Evolutionary conservation across 2,797 vertebrate species (phyloP), one percentile per base, ranked within the genome.

Genomic region (Acestrorhynchus altus): DNA sequence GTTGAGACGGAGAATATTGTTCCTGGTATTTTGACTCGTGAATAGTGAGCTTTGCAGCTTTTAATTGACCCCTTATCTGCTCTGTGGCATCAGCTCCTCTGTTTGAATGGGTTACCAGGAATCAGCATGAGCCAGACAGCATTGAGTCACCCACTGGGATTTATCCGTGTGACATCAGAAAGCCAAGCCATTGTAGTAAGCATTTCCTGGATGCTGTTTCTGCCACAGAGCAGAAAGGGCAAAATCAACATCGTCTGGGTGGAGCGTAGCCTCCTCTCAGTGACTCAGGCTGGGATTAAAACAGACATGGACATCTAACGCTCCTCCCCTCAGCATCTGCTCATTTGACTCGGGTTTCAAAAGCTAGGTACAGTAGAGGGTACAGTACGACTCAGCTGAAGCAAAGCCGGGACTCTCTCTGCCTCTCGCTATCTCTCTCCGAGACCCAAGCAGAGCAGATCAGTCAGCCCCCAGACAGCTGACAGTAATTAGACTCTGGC

Each of bases 401-500:
- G 49, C 11, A 1, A 44, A 54, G 51, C 39, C 57, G 26, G 24
- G 35, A 49, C 47, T 35, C 60, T 35, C 22, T 46, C 47, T 46
- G 22, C n/a, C 46, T 31, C 66, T 35, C 35, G 10, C 60, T 61
- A 8, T 40, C n/a, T 40, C 51, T 20, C 12, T 51, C 31, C 12
- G 24, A 67, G 40, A 26, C 26, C 40, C 78, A 63, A 24, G 24
- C 66, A 51, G 67, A 65, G 56, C 31, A 61, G 44, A 81, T 79
- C 80, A 79, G 44, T 82, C 64, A 68, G 65, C 31, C 79, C 46
- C 39, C 54, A 84, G 74, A 71, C 83, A 85, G 83, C 81, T 82
- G 81, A 82, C 75, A 73, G 76, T 83, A 79, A 84, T 87, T 86
- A 83, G 70, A 73, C 74, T 75, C 57, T 39, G 71, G 78, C 74